Conservation (phyloP, 2,888 invertebrate genomes). For the Aphidoletes aphidimyza region DNA sequence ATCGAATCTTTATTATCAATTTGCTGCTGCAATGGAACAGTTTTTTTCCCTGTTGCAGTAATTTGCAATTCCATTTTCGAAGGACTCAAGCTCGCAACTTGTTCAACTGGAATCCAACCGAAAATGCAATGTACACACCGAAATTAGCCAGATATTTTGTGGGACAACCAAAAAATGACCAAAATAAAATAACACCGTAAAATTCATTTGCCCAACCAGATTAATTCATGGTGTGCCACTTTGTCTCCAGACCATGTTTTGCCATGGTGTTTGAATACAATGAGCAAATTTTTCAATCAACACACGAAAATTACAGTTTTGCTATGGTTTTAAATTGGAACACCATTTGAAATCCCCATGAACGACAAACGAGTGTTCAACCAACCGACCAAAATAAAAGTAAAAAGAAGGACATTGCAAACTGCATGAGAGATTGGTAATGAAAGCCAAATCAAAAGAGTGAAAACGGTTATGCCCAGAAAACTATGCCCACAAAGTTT, state of each 20-base stretch:
- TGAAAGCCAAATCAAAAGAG: constrained; percentile 30
- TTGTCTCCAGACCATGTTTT: too few species aligned
- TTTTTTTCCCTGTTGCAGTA: constrained; percentile 2
- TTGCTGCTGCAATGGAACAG: not conserved
- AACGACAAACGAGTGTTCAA: not conserved
- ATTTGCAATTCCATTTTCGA: constrained; percentile 35
- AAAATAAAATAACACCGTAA: not conserved
- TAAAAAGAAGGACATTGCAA: not conserved
- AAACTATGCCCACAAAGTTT: constrained; percentile 42
- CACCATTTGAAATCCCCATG: not conserved
- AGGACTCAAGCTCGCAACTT: not conserved
- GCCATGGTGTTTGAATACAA: not conserved
- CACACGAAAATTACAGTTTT: constrained; percentile 26
- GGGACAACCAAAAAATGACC: too few species aligned
- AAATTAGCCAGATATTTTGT: constrained; percentile 22
- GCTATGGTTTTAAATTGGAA: not conserved
- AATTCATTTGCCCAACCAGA: constrained; percentile 20
- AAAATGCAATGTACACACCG: not conserved
- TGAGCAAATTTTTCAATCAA: constrained; percentile 3
- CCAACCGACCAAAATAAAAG: not conserved
- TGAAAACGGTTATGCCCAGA: constrained; percentile 17
- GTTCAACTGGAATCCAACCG: not conserved
- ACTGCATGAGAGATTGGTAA: constrained; percentile 32
- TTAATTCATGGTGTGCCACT: not conserved
- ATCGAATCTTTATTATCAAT: not conserved